Evolutionary conservation across 2,888 invertebrate species (phyloP), one percentile per base, ranked within the genome.

Genomic region (Trachelus troglodyta): DNA sequence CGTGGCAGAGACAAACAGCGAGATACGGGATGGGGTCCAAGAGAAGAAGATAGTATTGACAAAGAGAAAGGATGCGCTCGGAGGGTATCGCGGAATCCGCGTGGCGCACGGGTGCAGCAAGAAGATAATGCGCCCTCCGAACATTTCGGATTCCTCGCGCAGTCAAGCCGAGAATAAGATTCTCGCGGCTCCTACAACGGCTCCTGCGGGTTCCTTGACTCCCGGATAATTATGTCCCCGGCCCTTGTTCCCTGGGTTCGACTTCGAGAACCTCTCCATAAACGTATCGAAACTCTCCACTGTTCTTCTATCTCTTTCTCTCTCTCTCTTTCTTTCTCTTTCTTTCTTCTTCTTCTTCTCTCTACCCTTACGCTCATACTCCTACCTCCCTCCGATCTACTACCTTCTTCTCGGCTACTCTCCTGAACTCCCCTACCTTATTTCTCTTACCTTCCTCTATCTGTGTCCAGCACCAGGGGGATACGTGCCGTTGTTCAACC

Each of bases 91-190:
- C 80, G 86, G 85, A 86, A 86, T 85, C 82, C 84, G 78, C 81
- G 82, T 85, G 85, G 82, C 83, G 81, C 85, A 77, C 79, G 71
- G 34, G 71, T 77, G 79, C 77, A 74, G 80, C 81, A 86, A 86
- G 82, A 86, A 86, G 86, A 84, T 85, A 86, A 86, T 85, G 82
- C 82, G 82, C 81, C 83, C 79, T 80, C 82, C 83, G 83, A 86
- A 86, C 86, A 86, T 85, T 86, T 85, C 85, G 83, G 84, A 86
- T 86, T 86, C 86, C 85, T 83, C 15, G 71, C 71, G 71, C 71
- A 31, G 75, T 80, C 79, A 82, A 79, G 83, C 83, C 82, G 79
- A 82, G 82, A 86, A 83, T 85, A 82, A 86, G 81, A 84, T 81
- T 83, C 83, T 81, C 79, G 69, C 31, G 71, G 69, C 71, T 69